Conservation (phyloP, 2,888 invertebrate species). For the Hedya salicella region DNA sequence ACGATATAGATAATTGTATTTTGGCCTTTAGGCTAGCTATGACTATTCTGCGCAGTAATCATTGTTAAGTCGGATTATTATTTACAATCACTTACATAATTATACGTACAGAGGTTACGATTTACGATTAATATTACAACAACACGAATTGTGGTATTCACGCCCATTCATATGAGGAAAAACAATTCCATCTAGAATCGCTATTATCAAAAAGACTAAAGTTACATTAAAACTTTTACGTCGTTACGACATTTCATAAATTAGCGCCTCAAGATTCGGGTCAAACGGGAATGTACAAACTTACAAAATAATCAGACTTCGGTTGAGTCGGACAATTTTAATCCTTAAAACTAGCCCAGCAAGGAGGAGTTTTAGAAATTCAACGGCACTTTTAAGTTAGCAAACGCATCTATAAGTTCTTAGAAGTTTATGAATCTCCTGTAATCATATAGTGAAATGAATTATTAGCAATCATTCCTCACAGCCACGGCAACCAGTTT, state of each 20-base stretch:
- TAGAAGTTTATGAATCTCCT: constrained; percentile 38
- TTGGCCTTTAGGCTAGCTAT: too few relatives aligned
- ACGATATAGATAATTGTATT: too few relatives aligned
- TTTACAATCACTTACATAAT: not conserved
- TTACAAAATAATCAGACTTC: not conserved
- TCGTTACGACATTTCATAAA: not conserved
- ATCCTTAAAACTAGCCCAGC: not conserved
- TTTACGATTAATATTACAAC: not conserved
- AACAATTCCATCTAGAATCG: not conserved
- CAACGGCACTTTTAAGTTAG: not conserved
- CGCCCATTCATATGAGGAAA: not conserved
- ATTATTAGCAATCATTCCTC: constrained; percentile 37
- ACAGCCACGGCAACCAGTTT: not conserved
- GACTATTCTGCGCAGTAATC: too few relatives aligned
- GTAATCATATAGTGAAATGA: constrained; percentile 49
- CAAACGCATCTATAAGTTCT: constrained; percentile 16
- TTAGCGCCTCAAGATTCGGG: not conserved
- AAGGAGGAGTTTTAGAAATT: not conserved
- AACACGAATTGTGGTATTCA: not conserved
- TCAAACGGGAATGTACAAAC: not conserved
- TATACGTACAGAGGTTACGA: not conserved
- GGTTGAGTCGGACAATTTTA: too few relatives aligned
- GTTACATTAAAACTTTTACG: not conserved
- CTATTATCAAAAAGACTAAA: not conserved
- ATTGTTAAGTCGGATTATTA: not conserved